Evolutionary conservation across 1,140 invertebrate genomes (phyloP), one percentile per base, ranked within the genome.

Genomic region (Drosophila jambulina): DNA sequence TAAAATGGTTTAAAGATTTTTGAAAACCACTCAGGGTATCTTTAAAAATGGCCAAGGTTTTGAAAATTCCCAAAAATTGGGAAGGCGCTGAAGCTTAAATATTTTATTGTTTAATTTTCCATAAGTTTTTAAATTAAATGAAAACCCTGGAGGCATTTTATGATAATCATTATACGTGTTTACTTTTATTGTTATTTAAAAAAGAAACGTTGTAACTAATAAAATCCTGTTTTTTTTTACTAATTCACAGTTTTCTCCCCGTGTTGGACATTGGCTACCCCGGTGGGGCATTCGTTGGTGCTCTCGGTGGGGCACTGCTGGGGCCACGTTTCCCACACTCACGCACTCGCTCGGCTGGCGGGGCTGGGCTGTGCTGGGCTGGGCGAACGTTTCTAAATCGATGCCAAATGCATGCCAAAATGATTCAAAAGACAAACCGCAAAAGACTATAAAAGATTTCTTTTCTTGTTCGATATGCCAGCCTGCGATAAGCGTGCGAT

Each of bases 391-490:
- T 74, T 74, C 70, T 74, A 74, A 80, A 83, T 88, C 76, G 76
- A 83, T 87, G 84, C 83, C 84, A 84, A 90, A 90, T 77, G 65
- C 58, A 64, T 63, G 40, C 45, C 61, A 79, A 78, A 81, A 65
- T 59, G 71, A 85, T 75, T 86, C 79, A 86, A 87, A 56, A 90
- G 86, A 75, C 84, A 88, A 88, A 88, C 85, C 85, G 86, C 85
- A 88, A 87, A 83, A 88, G 82, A 90, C 85, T 88, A 90, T 88
- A 88, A 90, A 78, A 88, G 86, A 90, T 85, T 90, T 77, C 72
- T 76, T 77, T 76, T 78, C 75, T 78, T 78, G 75, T 78, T 78
- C 83, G 80, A 91, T 90, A 90, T 90, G 86, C 86, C 80, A 79
- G 69, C 60, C 75, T 64, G 70, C 72, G 85, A 90, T 90, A 90